phyloP scores from a whole-genome alignment of 2,888 invertebrate species.

The Sarcophaga rosellei region DNA sequence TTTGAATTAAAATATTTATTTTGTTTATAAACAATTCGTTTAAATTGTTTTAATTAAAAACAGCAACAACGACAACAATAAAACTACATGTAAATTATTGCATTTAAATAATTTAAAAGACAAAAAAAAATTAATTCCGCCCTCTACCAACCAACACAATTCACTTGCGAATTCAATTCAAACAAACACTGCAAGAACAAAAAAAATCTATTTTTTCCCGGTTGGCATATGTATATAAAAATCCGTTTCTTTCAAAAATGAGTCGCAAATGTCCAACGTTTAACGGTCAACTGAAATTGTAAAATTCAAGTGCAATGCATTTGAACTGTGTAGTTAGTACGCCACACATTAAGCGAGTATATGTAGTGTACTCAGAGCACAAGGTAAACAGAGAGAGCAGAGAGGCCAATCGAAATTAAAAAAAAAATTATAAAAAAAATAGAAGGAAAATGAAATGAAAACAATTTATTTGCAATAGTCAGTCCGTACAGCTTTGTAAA shows the following conservation, averaged over 20 bases:
- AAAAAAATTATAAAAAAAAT: background rate
- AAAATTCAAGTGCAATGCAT: constrained; percentile 59
- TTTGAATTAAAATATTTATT: background rate
- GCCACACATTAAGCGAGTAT: background rate
- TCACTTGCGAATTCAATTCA: constrained; percentile 25
- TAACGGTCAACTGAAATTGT: constrained; percentile 65
- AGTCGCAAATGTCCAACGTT: constrained; percentile 59
- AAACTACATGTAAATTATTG: background rate
- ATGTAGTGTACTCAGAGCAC: too few species aligned
- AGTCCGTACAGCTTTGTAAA: background rate
- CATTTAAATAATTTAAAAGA: background rate
- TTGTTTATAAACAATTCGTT: constrained; percentile 59
- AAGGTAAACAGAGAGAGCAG: background rate
- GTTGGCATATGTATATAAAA: background rate
- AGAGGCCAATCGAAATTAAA: background rate
- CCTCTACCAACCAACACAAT: background rate
- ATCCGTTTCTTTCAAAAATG: constrained; percentile 14
- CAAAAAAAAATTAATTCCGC: constrained; percentile 17
- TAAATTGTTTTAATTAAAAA: constrained; percentile 63
- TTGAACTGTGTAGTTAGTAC: constrained; percentile 27
- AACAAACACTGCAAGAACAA: background rate
- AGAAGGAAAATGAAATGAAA: background rate
- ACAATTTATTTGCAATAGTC: constrained; percentile 27
- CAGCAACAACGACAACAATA: background rate
- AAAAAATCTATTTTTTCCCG: constrained; percentile 3